Conservation (phyloP, 2,113 vertebrate genomes). For the Cranoglanis bouderius region DNA sequence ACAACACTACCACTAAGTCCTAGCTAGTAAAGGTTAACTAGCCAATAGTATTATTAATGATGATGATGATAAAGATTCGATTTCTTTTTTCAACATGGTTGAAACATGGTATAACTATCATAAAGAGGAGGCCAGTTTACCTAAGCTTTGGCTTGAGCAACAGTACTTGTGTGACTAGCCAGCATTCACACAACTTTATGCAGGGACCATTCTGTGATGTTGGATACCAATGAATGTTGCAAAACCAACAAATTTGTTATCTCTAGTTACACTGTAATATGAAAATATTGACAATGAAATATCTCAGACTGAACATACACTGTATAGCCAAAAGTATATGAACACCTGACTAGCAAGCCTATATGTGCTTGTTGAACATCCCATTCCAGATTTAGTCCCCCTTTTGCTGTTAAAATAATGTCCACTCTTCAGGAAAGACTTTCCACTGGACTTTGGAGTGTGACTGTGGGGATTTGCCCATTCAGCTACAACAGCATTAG, state of each 20-base stretch:
- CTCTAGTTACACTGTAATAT: background rate
- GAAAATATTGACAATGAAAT: background rate
- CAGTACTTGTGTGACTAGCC: background rate
- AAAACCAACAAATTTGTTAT: background rate
- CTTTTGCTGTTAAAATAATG: background rate
- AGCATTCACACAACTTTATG: background rate
- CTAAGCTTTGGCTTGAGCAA: slow-evolving; percentile 4
- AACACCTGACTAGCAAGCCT: background rate
- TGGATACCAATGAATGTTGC: background rate
- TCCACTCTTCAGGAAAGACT: background rate
- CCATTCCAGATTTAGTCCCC: background rate
- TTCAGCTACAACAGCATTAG: background rate
- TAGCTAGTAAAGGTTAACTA: background rate
- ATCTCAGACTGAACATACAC: background rate
- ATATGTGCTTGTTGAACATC: background rate
- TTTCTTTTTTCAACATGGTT: background rate
- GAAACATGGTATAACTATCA: background rate
- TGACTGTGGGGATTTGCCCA: background rate
- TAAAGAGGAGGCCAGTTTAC: background rate
- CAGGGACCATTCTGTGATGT: background rate
- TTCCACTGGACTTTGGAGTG: background rate
- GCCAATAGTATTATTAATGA: slow-evolving; percentile 2
- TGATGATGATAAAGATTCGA: background rate
- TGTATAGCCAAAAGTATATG: background rate
- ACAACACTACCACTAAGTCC: background rate